A percentile compares a stretch with the other conserved stretches of the same genome.
Evolutionary conservation across 1,140 invertebrate species (phyloP).

Genomic region (Achroia grisella): DNA sequence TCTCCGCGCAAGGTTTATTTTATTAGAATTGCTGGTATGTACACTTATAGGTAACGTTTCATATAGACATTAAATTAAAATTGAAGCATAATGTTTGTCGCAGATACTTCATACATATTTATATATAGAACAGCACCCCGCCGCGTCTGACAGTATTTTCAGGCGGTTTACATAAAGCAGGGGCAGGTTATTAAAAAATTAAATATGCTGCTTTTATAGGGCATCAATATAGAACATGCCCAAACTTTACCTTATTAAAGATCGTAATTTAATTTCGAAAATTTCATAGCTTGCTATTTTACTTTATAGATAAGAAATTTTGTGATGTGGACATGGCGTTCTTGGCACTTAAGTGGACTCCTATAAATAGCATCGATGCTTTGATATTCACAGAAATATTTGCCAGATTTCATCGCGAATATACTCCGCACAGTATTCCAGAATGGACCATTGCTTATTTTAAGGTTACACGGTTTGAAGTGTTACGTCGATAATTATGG

Average conservation of each 20-base stretch:
- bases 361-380: slow-evolving; percentile 47
- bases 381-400: slow-evolving; percentile 67
- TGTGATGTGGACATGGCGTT: slow-evolving; percentile 70
- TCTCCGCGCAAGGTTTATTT: slow-evolving; percentile 61
- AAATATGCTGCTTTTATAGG: no score
- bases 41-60: no score
- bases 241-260: not conserved
- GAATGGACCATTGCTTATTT: slow-evolving; percentile 70
- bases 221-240: no score
- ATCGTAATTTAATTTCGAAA: no score
- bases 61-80: no score
- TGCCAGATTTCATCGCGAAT: slow-evolving; percentile 66
- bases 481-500: slow-evolving; percentile 30
- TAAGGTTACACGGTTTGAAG: slow-evolving; percentile 59
- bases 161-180: no score
- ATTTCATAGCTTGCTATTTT: not conserved
- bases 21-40: slow-evolving; percentile 53
- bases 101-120: no score
- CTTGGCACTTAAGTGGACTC: slow-evolving; percentile 64
- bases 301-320: slow-evolving; percentile 63
- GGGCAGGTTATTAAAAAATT: no score
- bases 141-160: no score
- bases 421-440: slow-evolving; percentile 61
- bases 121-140: no score
- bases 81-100: no score